Evolutionary conservation across 2,113 vertebrate genomes (phyloP), one percentile per base, ranked within the genome.

Genomic region (Xiphophorus couchianus): DNA sequence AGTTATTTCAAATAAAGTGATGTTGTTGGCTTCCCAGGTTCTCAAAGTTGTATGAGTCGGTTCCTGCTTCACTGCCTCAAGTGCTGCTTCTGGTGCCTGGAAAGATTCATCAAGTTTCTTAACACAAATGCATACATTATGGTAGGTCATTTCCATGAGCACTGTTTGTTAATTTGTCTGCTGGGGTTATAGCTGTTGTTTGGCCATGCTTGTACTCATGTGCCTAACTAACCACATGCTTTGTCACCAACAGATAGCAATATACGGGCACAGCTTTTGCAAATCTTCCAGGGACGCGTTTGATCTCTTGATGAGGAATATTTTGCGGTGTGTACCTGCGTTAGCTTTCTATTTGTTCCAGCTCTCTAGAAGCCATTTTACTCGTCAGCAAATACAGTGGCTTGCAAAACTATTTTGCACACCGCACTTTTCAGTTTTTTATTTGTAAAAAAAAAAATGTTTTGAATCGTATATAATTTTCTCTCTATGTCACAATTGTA

Each of bases 101-200:
- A 99, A 89, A 96, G 91, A 91, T 93, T 97, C 90, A 94, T 99
- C 81, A 98, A 94, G 92, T 98, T 98, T 92, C 94, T 99, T 88
- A 99, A 99, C 96, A 95, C 95, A 94, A 99, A 99, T 73, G 97
- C 98, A 37, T 99, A 98, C 90, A 96, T 99, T 74, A 99, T 99
- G 98, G 98, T 99, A 92, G 91, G 96, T 62, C 15, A 19, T 51
- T 61, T 0, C 31, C 35, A 37, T 7, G 4, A 25, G 2, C 28
- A 39, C 30, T 39, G 8, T 37, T 74, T 44, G 22, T 17, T 12
- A 1, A 27, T 64, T 69, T 35, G 61, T 73, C n/a, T 73, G 48
- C 71, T 65, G 14, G 44, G 27, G 30, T 28, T 42, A 42, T 19
- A 42, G 61, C 33, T 44, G 60, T 62, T 66, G 28, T 25, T 37